Conservation (phyloP, 2,888 invertebrate species). For the Polyommatus icarus region DNA sequence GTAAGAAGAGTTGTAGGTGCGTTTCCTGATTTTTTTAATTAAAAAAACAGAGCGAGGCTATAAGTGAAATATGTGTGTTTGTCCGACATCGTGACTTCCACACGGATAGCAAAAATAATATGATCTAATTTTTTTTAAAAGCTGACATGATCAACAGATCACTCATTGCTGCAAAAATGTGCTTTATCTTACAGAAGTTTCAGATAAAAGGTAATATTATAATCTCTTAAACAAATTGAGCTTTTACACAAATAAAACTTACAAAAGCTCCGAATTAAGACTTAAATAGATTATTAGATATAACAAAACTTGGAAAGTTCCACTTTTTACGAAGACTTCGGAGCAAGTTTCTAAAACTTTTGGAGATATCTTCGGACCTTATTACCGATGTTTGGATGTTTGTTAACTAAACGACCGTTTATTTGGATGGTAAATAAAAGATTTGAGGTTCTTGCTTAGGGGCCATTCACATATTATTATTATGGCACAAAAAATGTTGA, state of each 20-base stretch:
- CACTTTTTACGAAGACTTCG: not conserved
- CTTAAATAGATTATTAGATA: not conserved
- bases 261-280: not conserved
- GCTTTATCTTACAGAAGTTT: no score
- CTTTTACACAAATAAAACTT: not conserved
- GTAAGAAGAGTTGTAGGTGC: no score
- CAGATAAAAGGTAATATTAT: no score
- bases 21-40: no score
- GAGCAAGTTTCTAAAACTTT: not conserved
- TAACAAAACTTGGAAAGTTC: not conserved
- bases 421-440: not conserved
- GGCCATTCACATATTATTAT: not conserved
- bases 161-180: no score
- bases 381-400: constrained; percentile 21
- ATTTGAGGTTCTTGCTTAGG: not conserved
- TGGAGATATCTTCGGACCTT: not conserved
- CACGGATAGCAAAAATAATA: no score
- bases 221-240: not conserved
- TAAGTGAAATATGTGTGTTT: no score
- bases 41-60: no score
- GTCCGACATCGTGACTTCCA: no score
- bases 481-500: no score
- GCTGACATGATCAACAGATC: no score
- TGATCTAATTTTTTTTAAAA: no score
- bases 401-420: not conserved